These are phyloP conservation scores for Intellagama lesueurii DNA, from an alignment of 2,797 vertebrate genomes.

Conservation along the genomic window DNA sequence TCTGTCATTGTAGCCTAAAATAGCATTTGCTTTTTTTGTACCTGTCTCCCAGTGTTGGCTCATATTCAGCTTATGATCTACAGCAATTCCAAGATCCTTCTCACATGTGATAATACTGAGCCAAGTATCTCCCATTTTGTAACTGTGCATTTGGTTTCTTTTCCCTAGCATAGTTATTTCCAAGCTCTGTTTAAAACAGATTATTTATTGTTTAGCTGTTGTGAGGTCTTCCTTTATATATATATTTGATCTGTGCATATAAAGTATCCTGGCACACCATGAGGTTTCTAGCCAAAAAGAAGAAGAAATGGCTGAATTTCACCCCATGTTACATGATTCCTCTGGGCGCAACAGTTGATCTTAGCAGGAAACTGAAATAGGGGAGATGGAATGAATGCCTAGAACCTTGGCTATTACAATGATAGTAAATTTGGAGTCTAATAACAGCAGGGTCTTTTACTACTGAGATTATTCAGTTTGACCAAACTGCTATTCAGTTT, in stretches of 20 bases:
- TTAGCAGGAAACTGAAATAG: slow-evolving; percentile 6
- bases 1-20: too few species aligned
- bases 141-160: too few species aligned
- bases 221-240: background rate
- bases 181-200: too few species aligned
- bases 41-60: too few species aligned
- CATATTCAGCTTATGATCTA: too few species aligned
- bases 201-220: background rate
- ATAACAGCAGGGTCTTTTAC: background rate
- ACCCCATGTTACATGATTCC: background rate
- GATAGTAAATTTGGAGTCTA: slow-evolving; percentile 13
- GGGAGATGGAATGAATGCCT: background rate
- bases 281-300: background rate
- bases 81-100: too few species aligned
- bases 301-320: background rate
- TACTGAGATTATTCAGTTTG: background rate
- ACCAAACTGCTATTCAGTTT: background rate
- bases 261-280: too few species aligned
- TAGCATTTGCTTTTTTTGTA: too few species aligned
- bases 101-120: too few species aligned
- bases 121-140: too few species aligned
- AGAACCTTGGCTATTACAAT: slow-evolving; percentile 1
- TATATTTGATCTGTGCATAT: background rate
- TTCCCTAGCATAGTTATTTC: too few species aligned
- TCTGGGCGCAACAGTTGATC: background rate